Base-by-base conservation (phyloP, 2,888 invertebrate genomes). In the Crepidodera aurea region DNA sequence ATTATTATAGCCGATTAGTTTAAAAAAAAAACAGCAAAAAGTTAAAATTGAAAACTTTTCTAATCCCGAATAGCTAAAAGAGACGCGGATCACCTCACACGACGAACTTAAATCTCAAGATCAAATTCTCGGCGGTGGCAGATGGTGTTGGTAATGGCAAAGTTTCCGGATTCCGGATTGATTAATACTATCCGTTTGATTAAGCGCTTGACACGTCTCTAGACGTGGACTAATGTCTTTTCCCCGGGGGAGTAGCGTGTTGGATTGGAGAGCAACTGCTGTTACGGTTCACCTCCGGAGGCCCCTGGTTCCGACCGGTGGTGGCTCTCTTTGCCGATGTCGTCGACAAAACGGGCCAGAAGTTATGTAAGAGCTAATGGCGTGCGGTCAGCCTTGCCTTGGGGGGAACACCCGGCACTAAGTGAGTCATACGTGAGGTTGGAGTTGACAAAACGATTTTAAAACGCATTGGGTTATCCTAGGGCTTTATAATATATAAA, bases 131-230 rank as follows among this genome's bases (percentile, higher is more conserved):
- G 5, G 10, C 18, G 40, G 16, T 18, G 40, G 5, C 40, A 40
- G 40, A 18, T 40, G 40, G 16, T 39, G 39, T 6, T 39, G 51
- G 39, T 39, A 54, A 53, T 44, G 62, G 65, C 64, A 48, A 56
- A 56, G 56, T 62, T 67, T 68, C 62, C 66, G 64, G 48, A 46
- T 25, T 60, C 68, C 56, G 66, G 69, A 76, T 75, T 77, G 75
- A 77, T 77, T 76, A 76, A 77, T 76, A 75, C 76, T 65, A 69
- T 69, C 68, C 71, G 71, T 77, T 77, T 77, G 78, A 77, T 77
- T 78, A 77, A 78, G 75, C 75, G 74, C 75, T 74, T 76, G 77
- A 77, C 75, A 73, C 69, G 65, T 65, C 69, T 68, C 67, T 67
- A 71, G 77, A 76, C 77, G 76, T 77, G 74, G 72, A 77, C 75